Evolutionary conservation across 2,888 invertebrate species (phyloP), one percentile per base, ranked within the genome.

Genomic region (Perithous albicinctus): DNA sequence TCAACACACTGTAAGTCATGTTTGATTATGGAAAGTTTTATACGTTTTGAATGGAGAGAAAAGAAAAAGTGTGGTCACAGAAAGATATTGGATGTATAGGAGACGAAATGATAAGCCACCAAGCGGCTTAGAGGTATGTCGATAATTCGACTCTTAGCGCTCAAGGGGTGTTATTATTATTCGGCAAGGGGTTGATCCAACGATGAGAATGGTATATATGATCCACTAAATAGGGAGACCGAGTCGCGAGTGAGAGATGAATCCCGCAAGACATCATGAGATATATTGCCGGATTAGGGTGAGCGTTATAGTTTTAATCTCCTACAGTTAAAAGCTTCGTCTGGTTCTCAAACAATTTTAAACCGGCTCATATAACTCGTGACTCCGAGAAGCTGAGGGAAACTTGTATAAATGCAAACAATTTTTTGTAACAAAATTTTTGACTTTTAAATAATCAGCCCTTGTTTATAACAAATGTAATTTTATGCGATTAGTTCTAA

Each of bases 261-360:
- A 91, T 89, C 90, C 90, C 88, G 86, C 88, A 90, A 90, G 90
- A 91, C 90, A 90, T 89, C 85, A 88, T 89, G 90, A 91, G 88
- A 90, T 91, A 90, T 91, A 91, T 91, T 90, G 89, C 89, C 76
- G 84, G 88, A 90, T 91, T 90, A 90, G 90, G 89, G 86, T 74
- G 88, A 84, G 88, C 86, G 89, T 91, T 90, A 90, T 88, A 90
- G 90, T 91, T 91, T 91, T 91, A 90, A 91, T 90, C 90, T 86
- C 84, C 86, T 87, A 85, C 83, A 85, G 85, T 90, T 88, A 87
- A 88, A 88, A 87, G 87, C 85, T 85, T 86, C 78, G 32, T 18
- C 81, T 48, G 89, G 89, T 90, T 90, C 90, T 91, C 90, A 91
- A 87, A 83, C 78, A 5, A 38, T 51, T n/a, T 48, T 20, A n/a